A percentile compares a stretch with the other conserved stretches of the same genome.
Conservation (phyloP, 2,888 invertebrate species). For the Beris morrisii region DNA sequence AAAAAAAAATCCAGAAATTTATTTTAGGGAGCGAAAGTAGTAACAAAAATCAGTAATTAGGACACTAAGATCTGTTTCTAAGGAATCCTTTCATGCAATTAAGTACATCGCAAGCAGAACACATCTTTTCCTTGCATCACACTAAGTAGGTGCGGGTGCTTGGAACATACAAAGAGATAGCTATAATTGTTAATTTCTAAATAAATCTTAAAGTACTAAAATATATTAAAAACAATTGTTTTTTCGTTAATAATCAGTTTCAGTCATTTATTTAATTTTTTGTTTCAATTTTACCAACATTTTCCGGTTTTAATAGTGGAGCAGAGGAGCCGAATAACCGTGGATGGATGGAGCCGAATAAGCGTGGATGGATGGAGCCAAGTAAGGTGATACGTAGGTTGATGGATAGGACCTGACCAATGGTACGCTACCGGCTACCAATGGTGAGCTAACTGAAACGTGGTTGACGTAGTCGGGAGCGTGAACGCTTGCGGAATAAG, state of each 20-base stretch:
- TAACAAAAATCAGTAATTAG: no score
- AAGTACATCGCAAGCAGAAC: no score
- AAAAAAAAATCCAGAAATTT: no score
- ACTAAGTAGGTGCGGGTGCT: no score
- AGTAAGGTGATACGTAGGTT: constrained; percentile 48
- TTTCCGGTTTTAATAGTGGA: constrained; percentile 8
- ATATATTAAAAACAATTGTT: background rate
- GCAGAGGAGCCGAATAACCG: constrained; percentile 16
- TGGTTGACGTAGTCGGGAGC: constrained; percentile 28
- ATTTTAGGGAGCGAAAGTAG: no score
- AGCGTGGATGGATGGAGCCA: constrained; percentile 45
- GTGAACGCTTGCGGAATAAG: constrained; percentile 22
- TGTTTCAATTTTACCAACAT: constrained; percentile 16
- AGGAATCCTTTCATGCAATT: no score
- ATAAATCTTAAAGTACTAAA: background rate
- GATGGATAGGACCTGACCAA: constrained; percentile 41
- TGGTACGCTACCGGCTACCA: constrained; percentile 23
- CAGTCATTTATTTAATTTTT: constrained; percentile 25
- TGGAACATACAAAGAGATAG: no score
- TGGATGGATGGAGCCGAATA: constrained; percentile 46
- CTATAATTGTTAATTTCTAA: background rate
- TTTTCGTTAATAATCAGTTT: background rate
- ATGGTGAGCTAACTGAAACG: constrained; percentile 26
- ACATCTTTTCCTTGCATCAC: no score
- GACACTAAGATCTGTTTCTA: no score